These are phyloP conservation scores for Tetragonula carbonaria DNA, from an alignment of 2,888 invertebrate genomes.

Conservation along the genomic window DNA sequence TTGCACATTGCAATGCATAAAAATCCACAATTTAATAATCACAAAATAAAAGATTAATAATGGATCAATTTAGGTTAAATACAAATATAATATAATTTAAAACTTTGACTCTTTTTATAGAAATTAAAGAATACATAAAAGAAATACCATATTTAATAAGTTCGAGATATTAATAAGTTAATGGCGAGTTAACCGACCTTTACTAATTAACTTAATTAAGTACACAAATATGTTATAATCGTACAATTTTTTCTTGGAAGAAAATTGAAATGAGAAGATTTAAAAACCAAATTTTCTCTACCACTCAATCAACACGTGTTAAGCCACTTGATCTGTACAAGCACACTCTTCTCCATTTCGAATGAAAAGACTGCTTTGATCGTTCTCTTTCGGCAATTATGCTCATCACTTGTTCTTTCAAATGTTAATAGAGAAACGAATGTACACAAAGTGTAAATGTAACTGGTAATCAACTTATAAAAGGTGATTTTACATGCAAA, in stretches of 20 bases:
- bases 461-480: too few relatives aligned
- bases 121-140: background rate
- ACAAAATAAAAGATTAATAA: too few relatives aligned
- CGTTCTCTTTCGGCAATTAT: slow-evolving; percentile 56
- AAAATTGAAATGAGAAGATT: background rate
- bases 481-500: too few relatives aligned
- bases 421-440: slow-evolving; percentile 3
- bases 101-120: background rate
- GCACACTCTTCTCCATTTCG: slow-evolving; percentile 28
- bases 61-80: background rate
- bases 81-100: background rate
- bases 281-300: background rate
- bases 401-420: slow-evolving; percentile 17
- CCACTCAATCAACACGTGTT: background rate
- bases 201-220: background rate
- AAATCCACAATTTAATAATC: too few relatives aligned
- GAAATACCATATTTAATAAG: background rate
- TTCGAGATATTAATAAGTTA: background rate
- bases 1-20: too few relatives aligned
- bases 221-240: background rate
- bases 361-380: slow-evolving; percentile 49
- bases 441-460: background rate
- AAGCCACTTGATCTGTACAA: slow-evolving; percentile 9
- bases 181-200: background rate
- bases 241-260: background rate